Evolutionary conservation across 2,113 vertebrate species (phyloP), one percentile per base, ranked within the genome.

Genomic region (Garra rufa): DNA sequence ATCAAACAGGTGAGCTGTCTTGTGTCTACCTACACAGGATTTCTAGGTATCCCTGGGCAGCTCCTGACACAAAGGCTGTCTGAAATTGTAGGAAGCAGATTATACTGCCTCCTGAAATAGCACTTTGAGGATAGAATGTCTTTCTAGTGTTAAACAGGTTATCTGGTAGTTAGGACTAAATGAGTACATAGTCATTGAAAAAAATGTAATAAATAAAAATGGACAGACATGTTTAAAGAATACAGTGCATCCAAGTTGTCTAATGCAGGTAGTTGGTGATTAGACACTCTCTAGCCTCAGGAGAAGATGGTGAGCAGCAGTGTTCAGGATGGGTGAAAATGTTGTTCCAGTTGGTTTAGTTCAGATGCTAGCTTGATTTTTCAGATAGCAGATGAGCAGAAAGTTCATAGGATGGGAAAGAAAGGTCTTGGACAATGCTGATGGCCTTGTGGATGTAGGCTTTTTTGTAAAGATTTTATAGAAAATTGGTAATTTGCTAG

Each of bases 81-180:
- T 52, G 50, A 48, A 76, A 76, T 38, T 76, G 30, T 38, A 55
- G 28, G n/a, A 15, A 14, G 70, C n/a, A 46, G 69, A 73, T 44
- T 30, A 76, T 21, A 50, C 46, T 13, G 9, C 8, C 26, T 52
- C 46, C 15, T 50, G 28, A 76, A 50, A 76, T 76, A 34, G 41
- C 14, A 44, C 41, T 55, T 76, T 21, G 9, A 34, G 48, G 26
- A 76, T 55, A 34, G 5, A 34, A 34, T 52, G 15, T 5, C 26
- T 52, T 30, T 55, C 6, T 55, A 44, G 41, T 73, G 48, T 34
- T 38, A 52, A 55, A 76, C 48, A 38, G 10, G 9, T 34, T 15
- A 76, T 50, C 28, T 52, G 52, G 26, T 76, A 21, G 41, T 43
- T 8, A 3, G 41, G 10, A 41, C 9, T 41, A 41, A 69, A 41